Percentiles rank a stretch among this genome's conserved stretches.
Conservation (phyloP, 2,888 invertebrate genomes). For the Heterodera filipjevi region DNA sequence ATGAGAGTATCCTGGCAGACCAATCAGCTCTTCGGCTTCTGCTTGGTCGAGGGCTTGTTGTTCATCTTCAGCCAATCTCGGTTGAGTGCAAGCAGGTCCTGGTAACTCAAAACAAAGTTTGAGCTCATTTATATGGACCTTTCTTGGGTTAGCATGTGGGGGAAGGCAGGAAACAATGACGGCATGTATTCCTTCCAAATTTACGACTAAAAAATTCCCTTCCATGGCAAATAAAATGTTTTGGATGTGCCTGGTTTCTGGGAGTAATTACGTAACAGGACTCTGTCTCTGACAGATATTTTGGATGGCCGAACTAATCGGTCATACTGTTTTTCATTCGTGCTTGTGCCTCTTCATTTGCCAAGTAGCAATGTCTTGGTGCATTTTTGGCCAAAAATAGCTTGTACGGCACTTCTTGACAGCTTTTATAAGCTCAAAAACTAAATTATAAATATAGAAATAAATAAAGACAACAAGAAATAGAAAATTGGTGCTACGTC, state of each 20-base stretch:
- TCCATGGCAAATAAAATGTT: slow-evolving; percentile 34
- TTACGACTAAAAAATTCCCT: slow-evolving; percentile 25
- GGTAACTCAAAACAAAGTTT: neutral
- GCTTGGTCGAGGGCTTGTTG: neutral
- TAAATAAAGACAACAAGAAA: too few relatives aligned
- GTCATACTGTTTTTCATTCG: slow-evolving; percentile 34
- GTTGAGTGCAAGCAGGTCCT: slow-evolving; percentile 1
- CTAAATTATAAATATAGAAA: too few relatives aligned
- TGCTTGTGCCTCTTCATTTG: neutral
- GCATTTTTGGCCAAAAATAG: too few relatives aligned
- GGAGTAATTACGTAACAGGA: slow-evolving; percentile 10
- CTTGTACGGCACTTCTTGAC: too few relatives aligned
- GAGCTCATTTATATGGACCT: slow-evolving; percentile 5
- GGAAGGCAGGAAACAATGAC: neutral
- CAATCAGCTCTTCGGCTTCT: neutral
- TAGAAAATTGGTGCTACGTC: too few relatives aligned
- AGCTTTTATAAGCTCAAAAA: too few relatives aligned
- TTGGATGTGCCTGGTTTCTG: neutral
- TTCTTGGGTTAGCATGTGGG: slow-evolving; percentile 13
- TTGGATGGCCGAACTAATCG: neutral
- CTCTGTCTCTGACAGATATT: slow-evolving; percentile 29
- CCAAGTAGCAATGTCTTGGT: too few relatives aligned
- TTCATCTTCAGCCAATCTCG: neutral
- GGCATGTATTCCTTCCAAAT: neutral
- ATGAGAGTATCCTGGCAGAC: neutral